Evolutionary conservation across 2,888 invertebrate species (phyloP).

Genomic region (Leucoma salicis): DNA sequence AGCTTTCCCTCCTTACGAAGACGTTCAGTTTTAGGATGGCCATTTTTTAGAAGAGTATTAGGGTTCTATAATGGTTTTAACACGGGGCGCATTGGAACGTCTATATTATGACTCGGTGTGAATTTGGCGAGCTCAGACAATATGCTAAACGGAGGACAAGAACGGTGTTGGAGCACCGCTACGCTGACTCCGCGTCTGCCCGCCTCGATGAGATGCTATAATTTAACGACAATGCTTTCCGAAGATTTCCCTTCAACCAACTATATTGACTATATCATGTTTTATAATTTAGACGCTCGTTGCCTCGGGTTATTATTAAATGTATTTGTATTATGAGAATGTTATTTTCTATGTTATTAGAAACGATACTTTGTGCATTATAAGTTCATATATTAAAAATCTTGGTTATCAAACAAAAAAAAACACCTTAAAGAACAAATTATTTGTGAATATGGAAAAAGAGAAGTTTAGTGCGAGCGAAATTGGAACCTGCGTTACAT

Average conservation of each 20-base stretch:
- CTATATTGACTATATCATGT: slow-evolving; percentile 62
- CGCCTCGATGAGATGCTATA: slow-evolving; percentile 63
- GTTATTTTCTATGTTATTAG: no score
- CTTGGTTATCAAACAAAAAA: no score
- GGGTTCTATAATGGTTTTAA: slow-evolving; percentile 75
- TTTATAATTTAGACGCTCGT: slow-evolving; percentile 57
- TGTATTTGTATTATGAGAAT: slow-evolving; percentile 48
- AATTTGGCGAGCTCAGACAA: slow-evolving; percentile 64
- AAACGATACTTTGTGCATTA: no score
- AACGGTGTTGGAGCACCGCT: slow-evolving; percentile 24
- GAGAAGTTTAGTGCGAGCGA: no score
- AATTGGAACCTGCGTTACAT: no score
- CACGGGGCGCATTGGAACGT: slow-evolving; percentile 58
- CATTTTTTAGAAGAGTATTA: slow-evolving; percentile 75
- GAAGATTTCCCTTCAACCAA: slow-evolving; percentile 54
- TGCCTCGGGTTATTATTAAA: slow-evolving; percentile 52
- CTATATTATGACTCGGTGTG: slow-evolving; percentile 56
- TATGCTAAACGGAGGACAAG: slow-evolving; percentile 61
- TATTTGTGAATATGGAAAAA: no score
- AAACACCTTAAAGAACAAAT: no score
- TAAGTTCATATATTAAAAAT: no score
- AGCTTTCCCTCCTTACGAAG: slow-evolving; percentile 56
- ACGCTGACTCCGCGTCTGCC: slow-evolving; percentile 73
- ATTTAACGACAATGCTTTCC: slow-evolving; percentile 66
- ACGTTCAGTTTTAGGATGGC: slow-evolving; percentile 68